Percentiles rank a stretch among this genome's conserved stretches.
Evolutionary conservation across 2,113 vertebrate genomes (phyloP).

Genomic region (Pao palembangensis): DNA sequence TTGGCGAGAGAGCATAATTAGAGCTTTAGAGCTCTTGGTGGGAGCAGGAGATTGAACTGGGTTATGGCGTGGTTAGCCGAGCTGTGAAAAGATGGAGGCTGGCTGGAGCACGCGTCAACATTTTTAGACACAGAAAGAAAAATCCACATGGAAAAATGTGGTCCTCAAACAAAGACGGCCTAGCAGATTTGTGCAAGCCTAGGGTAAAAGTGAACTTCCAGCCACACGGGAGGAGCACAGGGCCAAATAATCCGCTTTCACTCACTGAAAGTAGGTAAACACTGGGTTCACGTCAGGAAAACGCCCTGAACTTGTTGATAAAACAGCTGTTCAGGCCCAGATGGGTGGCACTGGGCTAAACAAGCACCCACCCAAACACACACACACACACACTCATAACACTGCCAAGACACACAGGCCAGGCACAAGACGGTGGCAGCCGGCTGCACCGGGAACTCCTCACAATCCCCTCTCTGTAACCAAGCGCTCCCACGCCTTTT

Average conservation of each 20-base stretch:
- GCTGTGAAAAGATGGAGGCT: background rate
- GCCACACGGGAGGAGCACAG: background rate
- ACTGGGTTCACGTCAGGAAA: conserved; percentile 26
- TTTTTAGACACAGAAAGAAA: background rate
- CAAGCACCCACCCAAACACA: conserved; percentile 54
- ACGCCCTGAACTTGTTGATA: conserved; percentile 60
- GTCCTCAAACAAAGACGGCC: background rate
- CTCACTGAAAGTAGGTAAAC: conserved; percentile 15
- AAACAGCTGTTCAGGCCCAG: conserved; percentile 66
- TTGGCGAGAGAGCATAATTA: conserved; percentile 18
- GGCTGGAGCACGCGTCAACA: background rate
- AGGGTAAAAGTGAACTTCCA: background rate
- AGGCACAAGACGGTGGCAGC: conserved; percentile 63
- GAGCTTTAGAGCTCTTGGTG: conserved; percentile 17
- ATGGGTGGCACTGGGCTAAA: conserved; percentile 55
- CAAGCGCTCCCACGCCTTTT: conserved; percentile 49
- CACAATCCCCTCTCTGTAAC: conserved; percentile 71
- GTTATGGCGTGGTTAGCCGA: background rate
- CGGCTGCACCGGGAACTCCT: conserved; percentile 45
- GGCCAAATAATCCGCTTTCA: background rate
- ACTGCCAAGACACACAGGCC: conserved; percentile 73
- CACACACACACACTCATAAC: conserved; percentile 33
- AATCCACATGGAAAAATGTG: conserved; percentile 19
- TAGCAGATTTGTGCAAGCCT: background rate
- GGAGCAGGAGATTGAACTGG: conserved; percentile 7